Base-by-base conservation (phyloP, 1,140 invertebrate species). In the Drosophila cardini region DNA sequence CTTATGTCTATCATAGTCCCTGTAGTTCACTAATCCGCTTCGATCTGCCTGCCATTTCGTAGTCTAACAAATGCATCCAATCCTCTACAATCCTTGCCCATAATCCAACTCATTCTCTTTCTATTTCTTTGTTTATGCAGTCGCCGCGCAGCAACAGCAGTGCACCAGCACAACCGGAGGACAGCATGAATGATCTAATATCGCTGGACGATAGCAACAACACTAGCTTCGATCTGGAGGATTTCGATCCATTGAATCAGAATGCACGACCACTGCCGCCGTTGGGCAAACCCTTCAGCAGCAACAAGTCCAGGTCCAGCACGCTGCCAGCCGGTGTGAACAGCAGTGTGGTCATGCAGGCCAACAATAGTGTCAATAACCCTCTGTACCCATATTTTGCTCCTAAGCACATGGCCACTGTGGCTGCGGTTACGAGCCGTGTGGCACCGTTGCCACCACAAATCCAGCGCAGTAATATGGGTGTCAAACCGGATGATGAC, bases 381-480 rank as follows among this genome's bases (percentile, higher is more conserved):
- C 94, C 94, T 0, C 78, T 95, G 2, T 95, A 95, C 76, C 93
- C 94, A 0, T 94, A 94, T 70, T 94, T 94, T 74, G 91, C 93
- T 30, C 93, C 94, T 9, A 80, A 93, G 61, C 91, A 92, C 65
- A 89, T 80, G 80, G 83, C 84, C 40, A 90, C 84, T 0, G 81
- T 85, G 13, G 80, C 84, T n/a, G 78, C 80, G 2, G 72, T 86
- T 34, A 80, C 83, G 1, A 78, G 53, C 21, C 75, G 83, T 10
- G 46, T 85, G 68, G 26, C 76, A 5, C 83, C 82, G 10, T 40
- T 78, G 42, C 73, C 83, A 13, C 73, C 74, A 26, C 83, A 64
- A 55, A 83, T 77, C 15, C 87, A 81, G 26, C 80, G 72, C 10
- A 79, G 34, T 26, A 75, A 60, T 15, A 67, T 84, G 15, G 45